Conservation (phyloP, 1,140 invertebrate genomes). For the Lutraria rhynchaena region DNA sequence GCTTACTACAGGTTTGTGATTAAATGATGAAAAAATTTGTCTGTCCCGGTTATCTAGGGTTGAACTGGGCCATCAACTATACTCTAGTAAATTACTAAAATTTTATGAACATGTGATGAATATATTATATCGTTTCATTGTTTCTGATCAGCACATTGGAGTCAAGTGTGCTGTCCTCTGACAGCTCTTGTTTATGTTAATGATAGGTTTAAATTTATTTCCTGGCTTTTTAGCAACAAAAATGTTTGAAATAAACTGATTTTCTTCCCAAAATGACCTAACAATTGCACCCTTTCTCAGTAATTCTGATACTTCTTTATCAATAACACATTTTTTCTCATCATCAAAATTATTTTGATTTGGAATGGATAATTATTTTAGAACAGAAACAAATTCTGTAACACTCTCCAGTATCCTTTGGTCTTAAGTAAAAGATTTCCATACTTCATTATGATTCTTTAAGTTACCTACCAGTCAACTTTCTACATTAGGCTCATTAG, state of each 20-base stretch:
- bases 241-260: conserved; percentile 61
- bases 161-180: too few relatives aligned
- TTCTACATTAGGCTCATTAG: too few relatives aligned
- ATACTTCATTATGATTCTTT: neutral
- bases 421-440: conserved; percentile 21
- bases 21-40: too few relatives aligned
- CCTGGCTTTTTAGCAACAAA: conserved; percentile 55
- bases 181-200: too few relatives aligned
- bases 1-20: too few relatives aligned
- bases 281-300: conserved; percentile 46
- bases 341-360: conserved; percentile 40
- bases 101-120: too few relatives aligned
- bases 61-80: too few relatives aligned
- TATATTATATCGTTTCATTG: too few relatives aligned
- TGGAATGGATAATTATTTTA: conserved; percentile 7
- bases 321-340: conserved; percentile 1
- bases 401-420: conserved; percentile 29
- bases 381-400: neutral
- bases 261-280: neutral
- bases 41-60: too few relatives aligned
- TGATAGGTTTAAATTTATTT: conserved; percentile 38
- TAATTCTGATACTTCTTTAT: conserved; percentile 25
- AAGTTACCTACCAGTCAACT: conserved; percentile 17
- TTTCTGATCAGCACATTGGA: too few relatives aligned
- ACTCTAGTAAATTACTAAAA: too few relatives aligned